Conservation (phyloP, 2,797 vertebrate genomes). For the Leucoraja ocellata region DNA sequence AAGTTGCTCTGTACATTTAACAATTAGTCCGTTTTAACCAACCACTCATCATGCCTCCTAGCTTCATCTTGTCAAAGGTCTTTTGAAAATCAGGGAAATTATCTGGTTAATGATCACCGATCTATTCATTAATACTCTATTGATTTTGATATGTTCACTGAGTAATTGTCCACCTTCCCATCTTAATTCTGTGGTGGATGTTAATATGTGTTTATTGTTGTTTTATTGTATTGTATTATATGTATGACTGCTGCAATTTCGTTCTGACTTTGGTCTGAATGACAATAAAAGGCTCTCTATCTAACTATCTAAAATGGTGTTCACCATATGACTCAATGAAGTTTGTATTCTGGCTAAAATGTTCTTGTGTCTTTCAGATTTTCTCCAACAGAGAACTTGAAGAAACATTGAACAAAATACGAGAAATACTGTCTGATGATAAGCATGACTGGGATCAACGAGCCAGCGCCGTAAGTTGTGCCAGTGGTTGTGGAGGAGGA, state of each 20-base stretch:
- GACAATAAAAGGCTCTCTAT: no score
- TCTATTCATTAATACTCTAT: not conserved
- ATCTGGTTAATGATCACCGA: not conserved
- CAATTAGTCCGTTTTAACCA: not conserved
- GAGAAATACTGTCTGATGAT: constrained; percentile 92
- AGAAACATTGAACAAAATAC: constrained; percentile 95
- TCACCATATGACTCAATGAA: not conserved
- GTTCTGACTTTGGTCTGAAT: no score
- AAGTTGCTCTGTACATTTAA: not conserved
- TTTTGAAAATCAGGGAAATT: not conserved
- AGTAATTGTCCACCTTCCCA: not conserved
- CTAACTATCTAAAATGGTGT: not conserved
- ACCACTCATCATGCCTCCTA: not conserved
- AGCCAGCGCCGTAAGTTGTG: constrained; percentile 71
- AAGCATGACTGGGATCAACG: constrained; percentile 98
- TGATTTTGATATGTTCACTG: not conserved
- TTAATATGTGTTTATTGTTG: no score
- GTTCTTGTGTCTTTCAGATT: constrained; percentile 61
- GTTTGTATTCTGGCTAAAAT: not conserved
- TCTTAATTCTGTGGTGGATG: not conserved
- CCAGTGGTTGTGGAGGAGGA: not conserved
- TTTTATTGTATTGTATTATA: no score
- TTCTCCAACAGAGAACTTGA: constrained; percentile 91
- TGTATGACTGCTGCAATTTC: no score
- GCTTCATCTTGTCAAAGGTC: not conserved